Conservation (phyloP, 53 echinoderm and acorn worm genomes). For the Pentamera pediparva region DNA sequence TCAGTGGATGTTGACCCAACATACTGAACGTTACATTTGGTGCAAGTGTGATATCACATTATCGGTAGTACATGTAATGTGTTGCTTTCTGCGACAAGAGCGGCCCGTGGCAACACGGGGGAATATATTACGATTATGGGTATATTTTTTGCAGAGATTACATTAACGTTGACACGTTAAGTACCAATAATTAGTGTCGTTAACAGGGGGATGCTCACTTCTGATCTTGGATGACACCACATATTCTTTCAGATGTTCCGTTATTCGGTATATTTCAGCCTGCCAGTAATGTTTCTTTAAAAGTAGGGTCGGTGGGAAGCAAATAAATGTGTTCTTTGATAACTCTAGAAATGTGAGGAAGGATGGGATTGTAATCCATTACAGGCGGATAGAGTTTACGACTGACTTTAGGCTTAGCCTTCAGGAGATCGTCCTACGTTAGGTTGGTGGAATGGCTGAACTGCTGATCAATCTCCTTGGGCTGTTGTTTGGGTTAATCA, state of each 20-base stretch:
- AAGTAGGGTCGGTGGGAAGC: neutral
- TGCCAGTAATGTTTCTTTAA: neutral
- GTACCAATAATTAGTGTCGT: too few relatives aligned
- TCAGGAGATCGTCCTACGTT: neutral
- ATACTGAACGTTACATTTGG: too few relatives aligned
- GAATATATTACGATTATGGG: too few relatives aligned
- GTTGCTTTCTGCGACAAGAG: too few relatives aligned
- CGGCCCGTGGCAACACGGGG: too few relatives aligned
- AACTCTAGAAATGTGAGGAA: neutral
- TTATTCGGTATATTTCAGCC: neutral
- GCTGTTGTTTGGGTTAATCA: too few relatives aligned
- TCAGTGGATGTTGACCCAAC: too few relatives aligned
- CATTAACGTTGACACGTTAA: too few relatives aligned
- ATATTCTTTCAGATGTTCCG: neutral
- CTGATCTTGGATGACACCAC: neutral
- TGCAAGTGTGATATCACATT: too few relatives aligned
- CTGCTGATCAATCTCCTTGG: neutral
- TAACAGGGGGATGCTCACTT: neutral
- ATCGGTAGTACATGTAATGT: too few relatives aligned
- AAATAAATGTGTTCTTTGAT: neutral
- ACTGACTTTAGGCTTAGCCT: neutral
- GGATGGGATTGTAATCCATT: neutral
- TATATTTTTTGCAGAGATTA: too few relatives aligned
- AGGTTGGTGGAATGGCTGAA: neutral
- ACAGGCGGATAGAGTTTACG: neutral